Evolutionary conservation across 2,797 vertebrate species (phyloP).

Genomic region (Spea hammondii): DNA sequence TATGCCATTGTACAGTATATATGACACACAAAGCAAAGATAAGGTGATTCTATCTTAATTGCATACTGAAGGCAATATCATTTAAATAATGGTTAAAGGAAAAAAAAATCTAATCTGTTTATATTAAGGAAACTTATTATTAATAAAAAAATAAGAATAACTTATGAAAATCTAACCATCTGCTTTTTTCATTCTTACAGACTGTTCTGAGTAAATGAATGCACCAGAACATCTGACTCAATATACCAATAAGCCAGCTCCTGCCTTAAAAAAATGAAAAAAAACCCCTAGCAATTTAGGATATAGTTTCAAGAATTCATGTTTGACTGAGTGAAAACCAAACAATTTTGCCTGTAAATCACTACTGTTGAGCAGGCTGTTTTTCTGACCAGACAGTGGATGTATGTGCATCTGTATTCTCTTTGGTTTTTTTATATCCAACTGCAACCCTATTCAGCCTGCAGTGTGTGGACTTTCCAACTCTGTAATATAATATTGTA

Average conservation of each 20-base stretch:
- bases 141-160: not conserved
- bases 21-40: no score
- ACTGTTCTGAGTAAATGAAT: slow-evolving; percentile 15
- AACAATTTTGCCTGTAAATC: slow-evolving; percentile 38
- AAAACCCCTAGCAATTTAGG: slow-evolving; percentile 15
- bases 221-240: no score
- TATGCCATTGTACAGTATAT: no score
- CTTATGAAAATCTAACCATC: not conserved
- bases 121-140: not conserved
- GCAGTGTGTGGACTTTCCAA: slow-evolving; percentile 36
- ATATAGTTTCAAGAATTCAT: slow-evolving; percentile 26
- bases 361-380: slow-evolving; percentile 21
- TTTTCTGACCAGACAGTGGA: slow-evolving; percentile 35
- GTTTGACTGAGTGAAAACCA: slow-evolving; percentile 29
- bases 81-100: no score
- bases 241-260: slow-evolving; percentile 17
- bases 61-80: no score
- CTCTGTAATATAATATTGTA: slow-evolving; percentile 48
- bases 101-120: no score
- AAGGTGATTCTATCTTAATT: no score
- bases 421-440: slow-evolving; percentile 19
- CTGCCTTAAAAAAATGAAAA: slow-evolving; percentile 35
- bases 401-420: slow-evolving; percentile 28
- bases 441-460: slow-evolving; percentile 40
- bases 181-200: not conserved